Conservation (phyloP, 23 tunicate genomes). For the Ciona savignyi region DNA sequence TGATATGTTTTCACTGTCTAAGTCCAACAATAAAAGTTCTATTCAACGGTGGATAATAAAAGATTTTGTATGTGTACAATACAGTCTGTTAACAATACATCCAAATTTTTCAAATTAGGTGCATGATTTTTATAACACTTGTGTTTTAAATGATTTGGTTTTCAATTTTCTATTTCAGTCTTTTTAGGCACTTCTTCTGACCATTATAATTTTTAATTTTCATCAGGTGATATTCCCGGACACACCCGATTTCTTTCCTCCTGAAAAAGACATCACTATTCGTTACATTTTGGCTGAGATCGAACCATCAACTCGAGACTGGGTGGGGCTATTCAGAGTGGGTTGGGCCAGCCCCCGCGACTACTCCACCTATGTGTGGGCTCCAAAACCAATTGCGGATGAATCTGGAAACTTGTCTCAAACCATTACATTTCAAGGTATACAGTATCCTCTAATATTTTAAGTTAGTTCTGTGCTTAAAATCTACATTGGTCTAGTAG, state of each 20-base stretch:
- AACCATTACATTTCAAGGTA: slow-evolving; percentile 57
- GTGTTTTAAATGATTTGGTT: too few species aligned
- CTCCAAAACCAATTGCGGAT: slow-evolving; percentile 37
- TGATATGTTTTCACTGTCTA: too few species aligned
- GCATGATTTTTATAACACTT: neutral
- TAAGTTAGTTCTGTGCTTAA: too few species aligned
- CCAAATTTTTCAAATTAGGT: neutral
- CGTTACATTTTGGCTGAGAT: slow-evolving; percentile 48
- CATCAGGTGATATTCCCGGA: slow-evolving; percentile 73
- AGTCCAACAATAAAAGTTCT: too few species aligned
- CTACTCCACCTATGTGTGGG: slow-evolving; percentile 78
- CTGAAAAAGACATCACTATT: slow-evolving; percentile 50
- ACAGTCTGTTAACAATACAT: too few species aligned
- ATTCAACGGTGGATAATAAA: too few species aligned
- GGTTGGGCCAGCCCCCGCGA: slow-evolving; percentile 92
- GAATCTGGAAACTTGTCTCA: slow-evolving; percentile 12
- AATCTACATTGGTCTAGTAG: too few species aligned
- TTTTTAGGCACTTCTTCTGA: too few species aligned
- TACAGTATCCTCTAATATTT: too few species aligned
- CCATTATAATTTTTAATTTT: neutral
- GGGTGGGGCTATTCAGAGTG: slow-evolving; percentile 82
- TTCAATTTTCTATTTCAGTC: too few species aligned
- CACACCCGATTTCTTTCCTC: slow-evolving; percentile 75
- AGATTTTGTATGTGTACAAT: too few species aligned
- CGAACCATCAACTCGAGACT: slow-evolving; percentile 69